A percentile compares a stretch with the other conserved stretches of the same genome.
Conservation (phyloP, 2,113 vertebrate species). For the Pterocles gutturalis region DNA sequence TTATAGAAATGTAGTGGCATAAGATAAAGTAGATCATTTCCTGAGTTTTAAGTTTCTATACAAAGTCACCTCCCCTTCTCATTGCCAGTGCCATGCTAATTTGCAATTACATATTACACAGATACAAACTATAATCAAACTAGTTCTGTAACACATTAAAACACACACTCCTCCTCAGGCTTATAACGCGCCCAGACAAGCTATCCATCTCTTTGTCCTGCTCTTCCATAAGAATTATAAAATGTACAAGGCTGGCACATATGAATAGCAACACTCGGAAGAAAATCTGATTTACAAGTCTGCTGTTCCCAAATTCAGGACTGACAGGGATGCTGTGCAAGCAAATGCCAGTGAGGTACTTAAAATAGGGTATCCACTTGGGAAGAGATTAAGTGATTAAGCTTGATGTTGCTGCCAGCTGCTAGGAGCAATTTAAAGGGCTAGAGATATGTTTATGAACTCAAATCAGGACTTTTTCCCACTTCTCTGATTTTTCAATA, state of each 20-base stretch:
- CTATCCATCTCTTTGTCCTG: not conserved
- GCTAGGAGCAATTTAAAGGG: constrained; percentile 24
- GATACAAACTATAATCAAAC: not conserved
- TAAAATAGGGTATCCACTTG: constrained; percentile 63
- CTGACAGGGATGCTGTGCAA: constrained; percentile 33
- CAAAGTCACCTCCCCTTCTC: not conserved
- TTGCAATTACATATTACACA: not conserved
- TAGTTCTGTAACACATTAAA: not conserved
- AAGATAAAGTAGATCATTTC: not conserved
- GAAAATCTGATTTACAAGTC: constrained; percentile 8
- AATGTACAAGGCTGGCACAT: not conserved
- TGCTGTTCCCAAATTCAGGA: constrained; percentile 16
- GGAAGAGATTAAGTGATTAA: constrained; percentile 65
- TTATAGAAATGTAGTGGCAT: not conserved
- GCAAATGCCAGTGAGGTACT: constrained; percentile 54
- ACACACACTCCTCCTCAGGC: not conserved
- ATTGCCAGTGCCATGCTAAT: not conserved
- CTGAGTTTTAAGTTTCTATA: not conserved
- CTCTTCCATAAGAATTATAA: not conserved
- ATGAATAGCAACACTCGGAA: not conserved
- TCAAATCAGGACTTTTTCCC: not conserved
- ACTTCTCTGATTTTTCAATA: not conserved
- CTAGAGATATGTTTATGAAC: not conserved
- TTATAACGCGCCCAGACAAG: fast-evolving
- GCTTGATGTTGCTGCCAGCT: constrained; percentile 25